Conservation (phyloP, 2,797 vertebrate genomes). For the Sebastes steindachneri region DNA sequence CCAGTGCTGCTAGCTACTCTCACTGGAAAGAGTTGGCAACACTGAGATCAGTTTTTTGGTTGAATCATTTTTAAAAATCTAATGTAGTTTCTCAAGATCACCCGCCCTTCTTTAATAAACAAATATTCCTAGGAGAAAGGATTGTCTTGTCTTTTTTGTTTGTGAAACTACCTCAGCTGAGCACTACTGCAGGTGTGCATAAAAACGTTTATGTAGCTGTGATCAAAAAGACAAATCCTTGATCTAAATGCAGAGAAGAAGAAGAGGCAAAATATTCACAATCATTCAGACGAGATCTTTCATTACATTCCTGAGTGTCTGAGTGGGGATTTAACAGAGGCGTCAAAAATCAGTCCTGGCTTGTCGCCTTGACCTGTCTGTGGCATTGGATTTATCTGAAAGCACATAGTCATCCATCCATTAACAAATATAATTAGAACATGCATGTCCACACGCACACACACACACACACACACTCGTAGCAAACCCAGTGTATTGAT, state of each 20-base stretch:
- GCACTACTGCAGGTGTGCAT: background rate
- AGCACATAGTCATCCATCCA: conserved; percentile 20
- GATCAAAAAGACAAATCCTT: background rate
- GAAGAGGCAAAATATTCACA: background rate
- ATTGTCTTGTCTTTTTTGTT: background rate
- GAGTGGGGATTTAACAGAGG: background rate
- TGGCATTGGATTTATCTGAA: conserved; percentile 27
- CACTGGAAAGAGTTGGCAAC: too few species aligned
- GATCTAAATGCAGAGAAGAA: background rate
- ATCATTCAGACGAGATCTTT: background rate
- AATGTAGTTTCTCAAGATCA: too few species aligned
- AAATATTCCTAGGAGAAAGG: background rate
- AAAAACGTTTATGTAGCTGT: background rate
- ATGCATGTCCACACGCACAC: background rate
- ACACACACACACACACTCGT: background rate
- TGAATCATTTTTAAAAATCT: too few species aligned
- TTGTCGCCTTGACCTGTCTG: conserved; percentile 12
- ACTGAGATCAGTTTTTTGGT: too few species aligned
- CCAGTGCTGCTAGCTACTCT: too few species aligned
- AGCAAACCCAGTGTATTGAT: conserved; percentile 48
- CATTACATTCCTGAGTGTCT: background rate
- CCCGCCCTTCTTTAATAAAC: too few species aligned
- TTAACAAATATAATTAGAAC: conserved; percentile 50
- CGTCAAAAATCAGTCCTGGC: conserved; percentile 10
- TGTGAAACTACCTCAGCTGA: background rate